phyloP scores from a whole-genome alignment of 2,113 vertebrate species.

The Numida meleagris region DNA sequence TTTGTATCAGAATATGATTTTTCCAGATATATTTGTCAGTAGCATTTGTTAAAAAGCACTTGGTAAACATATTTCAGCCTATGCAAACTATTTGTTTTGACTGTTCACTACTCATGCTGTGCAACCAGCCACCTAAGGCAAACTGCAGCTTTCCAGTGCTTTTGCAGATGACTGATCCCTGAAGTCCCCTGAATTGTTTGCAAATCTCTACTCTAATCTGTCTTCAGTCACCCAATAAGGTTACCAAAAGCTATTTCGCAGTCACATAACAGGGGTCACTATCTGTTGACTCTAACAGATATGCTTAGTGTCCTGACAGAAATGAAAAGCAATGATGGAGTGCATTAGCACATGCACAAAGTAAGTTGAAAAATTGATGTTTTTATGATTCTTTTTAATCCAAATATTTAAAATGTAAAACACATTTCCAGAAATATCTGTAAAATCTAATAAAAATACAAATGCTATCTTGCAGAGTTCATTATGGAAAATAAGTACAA shows the following conservation, averaged over 20 bases:
- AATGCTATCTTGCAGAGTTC: neutral
- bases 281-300: neutral
- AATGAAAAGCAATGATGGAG: neutral
- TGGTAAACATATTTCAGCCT: conserved; percentile 22
- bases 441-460: neutral
- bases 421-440: neutral
- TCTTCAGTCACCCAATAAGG: conserved; percentile 24
- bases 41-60: conserved; percentile 39
- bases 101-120: conserved; percentile 1
- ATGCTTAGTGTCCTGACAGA: neutral
- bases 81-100: conserved; percentile 60
- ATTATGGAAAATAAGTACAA: neutral
- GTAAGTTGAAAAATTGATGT: neutral
- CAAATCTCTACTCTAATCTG: conserved; percentile 13
- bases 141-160: conserved; percentile 21
- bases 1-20: conserved; percentile 32
- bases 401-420: neutral
- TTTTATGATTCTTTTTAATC: neutral
- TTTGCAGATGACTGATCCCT: conserved; percentile 51
- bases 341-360: neutral
- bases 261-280: neutral
- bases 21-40: conserved; percentile 35
- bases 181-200: conserved; percentile 8
- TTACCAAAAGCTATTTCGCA: conserved; percentile 26
- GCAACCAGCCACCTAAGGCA: conserved; percentile 55